Evolutionary conservation across 2,888 invertebrate genomes (phyloP).

Genomic region (Liopterus haemorrhoidalis): DNA sequence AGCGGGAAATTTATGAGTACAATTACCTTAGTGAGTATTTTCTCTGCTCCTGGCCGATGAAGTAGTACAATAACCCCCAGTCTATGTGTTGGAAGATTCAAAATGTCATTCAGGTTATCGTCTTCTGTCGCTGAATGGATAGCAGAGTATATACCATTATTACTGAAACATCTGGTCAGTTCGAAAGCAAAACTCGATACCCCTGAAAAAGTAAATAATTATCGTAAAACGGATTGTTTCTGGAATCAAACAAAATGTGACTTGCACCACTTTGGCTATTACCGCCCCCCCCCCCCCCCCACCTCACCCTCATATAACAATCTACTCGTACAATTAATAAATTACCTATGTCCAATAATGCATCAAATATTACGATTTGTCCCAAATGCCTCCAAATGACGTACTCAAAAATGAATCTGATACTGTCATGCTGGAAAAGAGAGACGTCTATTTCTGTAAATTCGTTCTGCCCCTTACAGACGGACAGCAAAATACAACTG

Average conservation of each 20-base stretch:
- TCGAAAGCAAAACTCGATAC: no score
- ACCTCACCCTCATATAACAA: no score
- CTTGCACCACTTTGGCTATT: no score
- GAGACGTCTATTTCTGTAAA: no score
- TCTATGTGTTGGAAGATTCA: constrained; percentile 12
- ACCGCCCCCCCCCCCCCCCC: no score
- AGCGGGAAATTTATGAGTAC: neutral
- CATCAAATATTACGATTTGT: constrained; percentile 31
- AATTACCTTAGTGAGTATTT: neutral
- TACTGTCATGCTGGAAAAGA: no score
- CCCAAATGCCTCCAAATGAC: constrained; percentile 30
- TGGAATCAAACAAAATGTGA: no score
- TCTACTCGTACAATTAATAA: no score
- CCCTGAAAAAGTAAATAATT: no score
- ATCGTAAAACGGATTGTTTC: no score
- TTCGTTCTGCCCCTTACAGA: no score
- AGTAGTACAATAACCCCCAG: constrained; percentile 12
- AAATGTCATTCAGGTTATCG: constrained; percentile 5
- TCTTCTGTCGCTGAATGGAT: constrained; percentile 7
- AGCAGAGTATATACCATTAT: constrained; percentile 13
- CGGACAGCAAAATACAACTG: no score
- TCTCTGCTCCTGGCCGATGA: constrained; percentile 4
- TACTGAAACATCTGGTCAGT: constrained; percentile 16
- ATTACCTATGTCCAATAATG: constrained; percentile 13
- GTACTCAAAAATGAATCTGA: constrained; percentile 32